Conservation (phyloP, 1,140 invertebrate genomes). For the Linepithema humile region DNA sequence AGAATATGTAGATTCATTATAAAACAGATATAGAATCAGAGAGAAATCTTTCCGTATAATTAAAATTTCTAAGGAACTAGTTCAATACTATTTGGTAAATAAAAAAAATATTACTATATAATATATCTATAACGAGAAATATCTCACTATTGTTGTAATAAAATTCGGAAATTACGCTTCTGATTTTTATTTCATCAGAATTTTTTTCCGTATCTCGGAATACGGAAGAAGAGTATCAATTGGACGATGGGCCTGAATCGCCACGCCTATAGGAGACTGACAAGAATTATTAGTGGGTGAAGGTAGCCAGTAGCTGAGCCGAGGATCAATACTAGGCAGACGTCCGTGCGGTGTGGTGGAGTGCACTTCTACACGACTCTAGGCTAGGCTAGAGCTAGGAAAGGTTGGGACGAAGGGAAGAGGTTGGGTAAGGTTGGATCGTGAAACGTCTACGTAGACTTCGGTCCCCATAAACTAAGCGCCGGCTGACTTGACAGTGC, state of each 20-base stretch:
- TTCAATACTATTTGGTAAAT: too few species aligned
- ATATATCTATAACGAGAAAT: neutral
- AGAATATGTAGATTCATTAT: neutral
- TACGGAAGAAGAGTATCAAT: conserved; percentile 17
- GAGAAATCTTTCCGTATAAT: neutral
- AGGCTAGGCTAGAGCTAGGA: conserved; percentile 80
- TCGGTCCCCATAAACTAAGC: conserved; percentile 80
- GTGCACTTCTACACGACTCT: conserved; percentile 82
- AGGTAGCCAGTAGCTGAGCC: conserved; percentile 84
- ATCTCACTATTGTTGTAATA: neutral
- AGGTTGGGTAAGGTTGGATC: conserved; percentile 80
- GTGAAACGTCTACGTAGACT: conserved; percentile 81
- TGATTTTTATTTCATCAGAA: neutral
- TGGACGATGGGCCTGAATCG: conserved; percentile 67
- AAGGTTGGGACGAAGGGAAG: conserved; percentile 74
- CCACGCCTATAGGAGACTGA: conserved; percentile 83
- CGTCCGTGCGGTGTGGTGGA: conserved; percentile 80
- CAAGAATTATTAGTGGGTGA: conserved; percentile 85
- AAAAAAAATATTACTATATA: too few species aligned
- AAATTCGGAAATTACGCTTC: neutral
- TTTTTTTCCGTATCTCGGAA: conserved; percentile 7
- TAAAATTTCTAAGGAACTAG: neutral
- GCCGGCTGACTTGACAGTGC: conserved; percentile 73
- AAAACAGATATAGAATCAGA: neutral
- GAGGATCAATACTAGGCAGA: conserved; percentile 83